Percentiles rank a stretch among this genome's conserved stretches.
Evolutionary conservation across 2,797 vertebrate species (phyloP).

Genomic region (Galaxias olidus): DNA sequence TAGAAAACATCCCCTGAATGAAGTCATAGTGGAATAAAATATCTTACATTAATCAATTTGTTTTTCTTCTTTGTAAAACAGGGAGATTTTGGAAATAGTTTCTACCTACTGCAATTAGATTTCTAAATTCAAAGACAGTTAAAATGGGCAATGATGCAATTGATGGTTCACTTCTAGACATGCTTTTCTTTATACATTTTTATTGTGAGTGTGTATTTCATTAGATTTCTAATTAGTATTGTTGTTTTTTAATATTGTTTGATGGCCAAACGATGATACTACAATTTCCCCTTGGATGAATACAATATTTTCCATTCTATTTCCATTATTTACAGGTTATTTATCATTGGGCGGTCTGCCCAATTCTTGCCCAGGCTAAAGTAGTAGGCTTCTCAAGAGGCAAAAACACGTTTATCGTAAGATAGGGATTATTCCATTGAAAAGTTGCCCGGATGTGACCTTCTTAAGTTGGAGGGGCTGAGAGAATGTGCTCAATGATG

Average conservation of each 20-base stretch:
- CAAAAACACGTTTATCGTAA: conserved; percentile 44
- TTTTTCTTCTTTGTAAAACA: not conserved
- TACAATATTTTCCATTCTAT: not conserved
- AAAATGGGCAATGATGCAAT: not conserved
- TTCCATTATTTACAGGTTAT: not conserved
- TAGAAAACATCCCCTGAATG: no score
- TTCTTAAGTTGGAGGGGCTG: conserved; percentile 58
- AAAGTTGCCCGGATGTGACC: conserved; percentile 38
- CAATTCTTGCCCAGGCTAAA: conserved; percentile 44
- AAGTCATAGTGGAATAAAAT: no score
- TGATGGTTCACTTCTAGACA: not conserved
- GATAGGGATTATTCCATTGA: conserved; percentile 31
- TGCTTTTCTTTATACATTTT: not conserved
- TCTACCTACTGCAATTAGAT: no score
- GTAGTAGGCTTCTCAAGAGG: conserved; percentile 45
- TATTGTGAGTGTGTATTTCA: not conserved
- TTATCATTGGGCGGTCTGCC: conserved; percentile 25
- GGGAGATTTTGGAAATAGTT: not conserved
- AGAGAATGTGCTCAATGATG: conserved; percentile 65
- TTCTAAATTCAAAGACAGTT: no score
- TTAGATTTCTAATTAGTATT: no score
- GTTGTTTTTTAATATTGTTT: no score
- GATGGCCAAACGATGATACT: not conserved
- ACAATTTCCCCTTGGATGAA: not conserved
- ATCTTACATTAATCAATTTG: no score